These are phyloP conservation scores for Zygothrica quintamaculata DNA, from an alignment of 2,888 invertebrate species.

Conservation along the genomic window DNA sequence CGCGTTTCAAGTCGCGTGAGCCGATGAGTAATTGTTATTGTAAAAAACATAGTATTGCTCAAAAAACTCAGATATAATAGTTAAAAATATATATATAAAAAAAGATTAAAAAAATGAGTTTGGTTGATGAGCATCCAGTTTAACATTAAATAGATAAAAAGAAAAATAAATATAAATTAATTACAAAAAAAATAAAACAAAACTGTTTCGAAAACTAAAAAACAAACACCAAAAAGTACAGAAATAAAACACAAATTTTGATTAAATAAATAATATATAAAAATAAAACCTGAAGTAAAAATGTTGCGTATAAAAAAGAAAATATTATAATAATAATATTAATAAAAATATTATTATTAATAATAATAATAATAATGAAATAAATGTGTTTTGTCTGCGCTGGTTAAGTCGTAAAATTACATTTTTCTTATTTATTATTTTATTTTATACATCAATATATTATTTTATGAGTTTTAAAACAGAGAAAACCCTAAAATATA, in stretches of 20 bases:
- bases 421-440: slow-evolving; percentile 34
- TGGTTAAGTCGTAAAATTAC: slow-evolving; percentile 62
- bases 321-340: slow-evolving; percentile 25
- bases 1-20: no score
- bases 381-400: slow-evolving; percentile 67
- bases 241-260: slow-evolving; percentile 35
- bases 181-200: slow-evolving; percentile 14
- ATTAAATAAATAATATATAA: slow-evolving; percentile 19
- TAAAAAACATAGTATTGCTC: no score
- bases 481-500: slow-evolving; percentile 52
- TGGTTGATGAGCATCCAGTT: slow-evolving; percentile 27
- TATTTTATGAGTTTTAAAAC: slow-evolving; percentile 50
- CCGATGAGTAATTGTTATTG: no score
- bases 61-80: no score
- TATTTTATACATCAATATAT: no score
- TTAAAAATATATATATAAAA: slow-evolving; percentile 10
- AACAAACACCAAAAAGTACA: slow-evolving; percentile 23
- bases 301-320: slow-evolving; percentile 39
- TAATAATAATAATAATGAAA: slow-evolving; percentile 16
- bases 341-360: no score
- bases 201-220: slow-evolving; percentile 19
- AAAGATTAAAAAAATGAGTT: slow-evolving; percentile 17
- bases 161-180: slow-evolving; percentile 26
- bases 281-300: slow-evolving; percentile 26
- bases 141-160: slow-evolving; percentile 13